Base-by-base conservation (phyloP, 2,888 invertebrate genomes). In the Lepidocyrtoides sp. region DNA sequence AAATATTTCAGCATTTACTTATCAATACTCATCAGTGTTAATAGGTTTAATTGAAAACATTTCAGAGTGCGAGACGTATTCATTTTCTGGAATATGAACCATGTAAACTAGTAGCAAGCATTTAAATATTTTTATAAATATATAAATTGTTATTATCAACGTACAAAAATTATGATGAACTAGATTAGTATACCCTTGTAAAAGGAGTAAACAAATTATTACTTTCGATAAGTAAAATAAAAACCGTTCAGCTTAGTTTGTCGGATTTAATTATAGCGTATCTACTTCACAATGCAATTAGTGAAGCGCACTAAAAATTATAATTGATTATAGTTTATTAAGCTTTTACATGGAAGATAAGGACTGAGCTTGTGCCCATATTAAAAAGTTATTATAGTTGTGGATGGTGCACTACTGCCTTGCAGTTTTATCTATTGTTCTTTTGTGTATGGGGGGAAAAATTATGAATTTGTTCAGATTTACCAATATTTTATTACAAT, bases 31-130 rank as follows among this genome's bases (percentile, higher is more conserved):
- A 63, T 63, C 63, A 63, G 60, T 60, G 60, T 23, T 60, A 20
- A 8, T 29, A 8, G 32, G 29, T 36, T 72, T 36, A 36, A 69
- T 69, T 20, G 17, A 75, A 75, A 26, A 26, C 8, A 51, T 44
- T 17, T 20, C 23, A n/a, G n/a, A 12, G 51, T 4, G 29, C 14
- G n/a, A 10, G 14, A n/a, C 8, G n/a, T 44, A 72, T 4, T 72
- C 41, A 72, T 72, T 72, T 41, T 72, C 72, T 72, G 72, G 72
- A 72, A 72, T 41, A 36, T 41, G 72, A 72, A 41, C 72, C 36
- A 20, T 41, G 44, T 23, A 66, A 23, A 26, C 60, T 12, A 60
- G 7, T 7, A 7, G 5, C 4, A 48, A 12, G 44, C 10, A 48
- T 48, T 48, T 48, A 48, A 48, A 48, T 48, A 48, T 48, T 48